Conservation (phyloP, 2,797 vertebrate species). For the Ambastaia sidthimunki region DNA sequence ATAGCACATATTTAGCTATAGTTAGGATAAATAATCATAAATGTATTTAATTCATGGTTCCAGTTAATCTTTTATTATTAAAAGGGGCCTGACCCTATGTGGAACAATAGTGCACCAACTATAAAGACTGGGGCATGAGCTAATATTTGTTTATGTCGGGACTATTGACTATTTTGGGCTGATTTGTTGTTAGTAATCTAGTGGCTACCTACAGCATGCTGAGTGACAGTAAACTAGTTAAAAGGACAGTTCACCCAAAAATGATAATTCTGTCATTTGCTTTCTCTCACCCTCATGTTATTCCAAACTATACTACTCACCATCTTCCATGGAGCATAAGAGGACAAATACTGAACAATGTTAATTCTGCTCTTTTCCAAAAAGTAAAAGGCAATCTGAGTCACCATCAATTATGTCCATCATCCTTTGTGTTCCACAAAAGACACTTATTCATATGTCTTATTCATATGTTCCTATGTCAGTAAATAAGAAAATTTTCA, state of each 20-base stretch:
- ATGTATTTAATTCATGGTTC: neutral
- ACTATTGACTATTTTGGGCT: neutral
- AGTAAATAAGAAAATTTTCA: too few relatives aligned
- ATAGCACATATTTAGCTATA: neutral
- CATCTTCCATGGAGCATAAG: too few relatives aligned
- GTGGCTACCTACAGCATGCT: neutral
- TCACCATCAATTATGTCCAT: too few relatives aligned
- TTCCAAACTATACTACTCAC: neutral
- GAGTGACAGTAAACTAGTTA: neutral
- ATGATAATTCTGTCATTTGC: neutral
- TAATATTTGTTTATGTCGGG: neutral
- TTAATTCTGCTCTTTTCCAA: too few relatives aligned
- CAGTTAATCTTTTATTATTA: neutral
- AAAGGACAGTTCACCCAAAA: neutral
- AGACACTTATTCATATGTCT: too few relatives aligned
- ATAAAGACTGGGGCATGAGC: neutral
- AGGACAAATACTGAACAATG: too few relatives aligned
- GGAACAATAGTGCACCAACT: neutral
- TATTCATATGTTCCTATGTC: too few relatives aligned
- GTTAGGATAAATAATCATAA: neutral
- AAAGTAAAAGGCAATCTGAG: too few relatives aligned
- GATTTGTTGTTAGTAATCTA: neutral
- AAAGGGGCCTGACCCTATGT: neutral
- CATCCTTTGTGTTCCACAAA: too few relatives aligned
- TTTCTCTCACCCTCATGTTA: neutral